Evolutionary conservation across 2,888 invertebrate species (phyloP), one percentile per base, ranked within the genome.

Genomic region (Omphaloscelis lunosa): DNA sequence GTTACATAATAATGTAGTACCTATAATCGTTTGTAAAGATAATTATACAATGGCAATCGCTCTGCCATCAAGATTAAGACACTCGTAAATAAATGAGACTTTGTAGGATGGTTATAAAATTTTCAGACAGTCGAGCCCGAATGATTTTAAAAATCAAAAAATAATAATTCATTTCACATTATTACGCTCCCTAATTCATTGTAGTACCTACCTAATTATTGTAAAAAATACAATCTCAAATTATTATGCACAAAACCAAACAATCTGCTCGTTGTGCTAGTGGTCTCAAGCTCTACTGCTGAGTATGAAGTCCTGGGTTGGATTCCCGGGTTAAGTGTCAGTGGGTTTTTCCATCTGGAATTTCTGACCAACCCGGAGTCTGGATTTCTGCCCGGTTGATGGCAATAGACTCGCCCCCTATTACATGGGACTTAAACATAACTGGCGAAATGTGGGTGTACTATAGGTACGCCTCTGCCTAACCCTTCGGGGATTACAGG

Each of bases 21-120:
- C n/a, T n/a, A 48, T 41, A 20, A 17, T 51, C 17, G 8, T 58
- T 51, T 39, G 29, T 41, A 41, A 51, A 48, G 27, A 65, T 65
- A 77, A 29, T 48, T 9, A 39, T 39, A 39, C 27, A 58, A 29
- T 51, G 7, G 39, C 27, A 58, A 58, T 51, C 15, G 39, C 27
- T 66, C 20, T 20, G 39, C n/a, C 9, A 51, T 67, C 39, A 67
- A 76, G 58, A 77, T 76, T 56, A 76, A 76, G 34, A n/a, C 23
- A 15, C n/a, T 75, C 11, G 0, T 75, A 4, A 75, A 20, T 29
- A 53, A 62, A 53, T n/a, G 29, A 11, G 20, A 4, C n/a, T 20
- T 48, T 48, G 17, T 20, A 41, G 15, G 12, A 59, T 53, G 20
- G 41, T 73, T 27, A 23, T 8, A 23, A 20, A 29, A 20, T 8